Evolutionary conservation across 2,888 invertebrate genomes (phyloP).

Genomic region (Theristus sp.): DNA sequence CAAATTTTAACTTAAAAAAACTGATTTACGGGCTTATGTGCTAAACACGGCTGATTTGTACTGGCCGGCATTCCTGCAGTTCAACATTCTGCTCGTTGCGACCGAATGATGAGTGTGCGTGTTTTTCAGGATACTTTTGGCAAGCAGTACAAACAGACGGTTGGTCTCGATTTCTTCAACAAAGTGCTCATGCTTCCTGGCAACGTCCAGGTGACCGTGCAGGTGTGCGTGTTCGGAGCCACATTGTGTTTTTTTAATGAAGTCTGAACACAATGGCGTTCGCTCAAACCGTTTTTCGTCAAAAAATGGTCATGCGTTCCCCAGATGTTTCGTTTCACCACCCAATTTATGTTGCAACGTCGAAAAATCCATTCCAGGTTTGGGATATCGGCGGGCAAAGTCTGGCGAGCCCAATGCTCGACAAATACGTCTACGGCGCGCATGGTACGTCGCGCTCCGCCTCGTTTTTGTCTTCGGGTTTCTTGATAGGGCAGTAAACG

Average conservation of each 20-base stretch:
- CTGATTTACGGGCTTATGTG: no score
- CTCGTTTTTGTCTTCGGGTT: no score
- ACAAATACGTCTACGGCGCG: slow-evolving; percentile 39
- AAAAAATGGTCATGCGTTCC: no score
- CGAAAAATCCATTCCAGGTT: slow-evolving; percentile 37
- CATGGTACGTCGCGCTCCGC: slow-evolving; percentile 27
- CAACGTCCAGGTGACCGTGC: slow-evolving; percentile 23
- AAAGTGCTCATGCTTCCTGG: slow-evolving; percentile 45
- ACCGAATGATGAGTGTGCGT: no score
- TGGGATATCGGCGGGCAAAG: slow-evolving; percentile 69
- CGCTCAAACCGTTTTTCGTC: no score
- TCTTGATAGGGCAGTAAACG: not conserved
- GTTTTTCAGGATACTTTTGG: slow-evolving; percentile 49
- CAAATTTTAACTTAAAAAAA: no score
- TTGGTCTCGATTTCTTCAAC: slow-evolving; percentile 53
- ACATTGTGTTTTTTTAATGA: no score
- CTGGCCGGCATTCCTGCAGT: no score
- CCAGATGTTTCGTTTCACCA: not conserved
- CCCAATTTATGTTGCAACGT: not conserved
- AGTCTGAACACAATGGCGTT: no score
- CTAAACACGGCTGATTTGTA: no score
- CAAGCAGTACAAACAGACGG: slow-evolving; percentile 41
- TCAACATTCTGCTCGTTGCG: not conserved
- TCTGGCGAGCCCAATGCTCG: slow-evolving; percentile 54
- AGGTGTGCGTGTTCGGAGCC: slow-evolving; percentile 31